Evolutionary conservation across 2,888 invertebrate species (phyloP).

Genomic region (Asteroscopus sphinx): DNA sequence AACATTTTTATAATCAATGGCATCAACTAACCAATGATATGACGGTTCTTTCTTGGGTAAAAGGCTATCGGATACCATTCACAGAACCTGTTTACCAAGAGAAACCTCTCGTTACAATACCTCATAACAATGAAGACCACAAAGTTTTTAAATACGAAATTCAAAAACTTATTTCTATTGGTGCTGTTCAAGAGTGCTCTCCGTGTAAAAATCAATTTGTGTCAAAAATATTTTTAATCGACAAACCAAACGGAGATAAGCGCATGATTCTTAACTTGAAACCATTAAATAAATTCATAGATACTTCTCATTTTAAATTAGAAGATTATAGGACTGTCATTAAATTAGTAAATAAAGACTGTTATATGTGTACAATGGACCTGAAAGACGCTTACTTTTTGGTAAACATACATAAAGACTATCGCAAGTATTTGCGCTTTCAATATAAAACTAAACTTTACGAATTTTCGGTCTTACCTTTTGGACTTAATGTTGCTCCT

Average conservation of each 20-base stretch:
- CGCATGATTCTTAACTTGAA: not conserved
- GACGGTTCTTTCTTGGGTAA: no score
- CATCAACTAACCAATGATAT: no score
- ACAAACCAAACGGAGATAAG: not conserved
- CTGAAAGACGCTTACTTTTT: no score
- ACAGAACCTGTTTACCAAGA: no score
- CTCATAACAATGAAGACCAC: no score
- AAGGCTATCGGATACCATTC: no score
- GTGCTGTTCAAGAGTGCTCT: no score
- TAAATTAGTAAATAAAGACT: slow-evolving; percentile 7
- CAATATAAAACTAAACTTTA: slow-evolving; percentile 13
- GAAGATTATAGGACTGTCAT: not conserved
- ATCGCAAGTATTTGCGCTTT: slow-evolving; percentile 23
- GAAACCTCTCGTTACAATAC: no score
- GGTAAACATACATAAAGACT: not conserved
- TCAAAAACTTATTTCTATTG: no score
- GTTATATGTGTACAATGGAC: no score
- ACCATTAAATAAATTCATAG: not conserved
- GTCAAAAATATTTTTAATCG: not conserved
- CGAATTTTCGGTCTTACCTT: slow-evolving; percentile 42
- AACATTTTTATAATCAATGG: no score
- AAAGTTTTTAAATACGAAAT: no score
- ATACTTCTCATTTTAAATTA: not conserved
- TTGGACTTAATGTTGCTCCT: slow-evolving; percentile 41
- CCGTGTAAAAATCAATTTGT: not conserved